Evolutionary conservation across 1,140 invertebrate genomes (phyloP).

Genomic region (Drosophila arizonae): DNA sequence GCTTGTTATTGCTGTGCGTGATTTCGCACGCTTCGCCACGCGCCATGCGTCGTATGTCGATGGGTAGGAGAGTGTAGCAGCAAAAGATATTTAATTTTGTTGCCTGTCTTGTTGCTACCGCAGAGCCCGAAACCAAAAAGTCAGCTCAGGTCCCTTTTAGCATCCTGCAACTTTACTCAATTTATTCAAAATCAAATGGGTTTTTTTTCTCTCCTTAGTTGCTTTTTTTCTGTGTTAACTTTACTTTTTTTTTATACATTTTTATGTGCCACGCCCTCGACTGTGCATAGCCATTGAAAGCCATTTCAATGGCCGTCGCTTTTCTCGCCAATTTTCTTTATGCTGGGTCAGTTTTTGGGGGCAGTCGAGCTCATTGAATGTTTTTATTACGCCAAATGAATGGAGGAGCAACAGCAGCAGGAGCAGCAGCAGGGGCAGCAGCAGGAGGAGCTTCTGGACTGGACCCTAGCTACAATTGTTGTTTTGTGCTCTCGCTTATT

Average conservation of each 20-base stretch:
- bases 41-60: constrained; percentile 43
- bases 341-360: constrained; percentile 58
- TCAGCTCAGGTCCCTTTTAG: constrained; percentile 12
- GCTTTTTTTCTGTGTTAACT: constrained; percentile 23
- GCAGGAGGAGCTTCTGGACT: constrained; percentile 38
- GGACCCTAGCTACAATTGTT: constrained; percentile 33
- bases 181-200: constrained; percentile 81
- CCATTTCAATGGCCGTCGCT: constrained; percentile 78
- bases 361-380: constrained; percentile 70
- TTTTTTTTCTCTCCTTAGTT: constrained; percentile 38
- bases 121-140: background rate
- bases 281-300: constrained; percentile 61
- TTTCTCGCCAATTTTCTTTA: constrained; percentile 81
- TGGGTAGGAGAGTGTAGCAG: background rate
- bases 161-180: constrained; percentile 69
- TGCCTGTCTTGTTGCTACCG: constrained; percentile 24
- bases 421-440: background rate
- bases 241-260: constrained; percentile 15
- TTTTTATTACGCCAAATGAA: constrained; percentile 79
- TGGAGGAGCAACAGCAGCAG: constrained; percentile 20
- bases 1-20: constrained; percentile 64
- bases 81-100: constrained; percentile 69
- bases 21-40: constrained; percentile 43
- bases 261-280: constrained; percentile 21
- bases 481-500: constrained; percentile 38